Percentiles rank a stretch among this genome's conserved stretches.
Conservation (phyloP, 2,888 invertebrate genomes). For the Anoplius nigerrimus region DNA sequence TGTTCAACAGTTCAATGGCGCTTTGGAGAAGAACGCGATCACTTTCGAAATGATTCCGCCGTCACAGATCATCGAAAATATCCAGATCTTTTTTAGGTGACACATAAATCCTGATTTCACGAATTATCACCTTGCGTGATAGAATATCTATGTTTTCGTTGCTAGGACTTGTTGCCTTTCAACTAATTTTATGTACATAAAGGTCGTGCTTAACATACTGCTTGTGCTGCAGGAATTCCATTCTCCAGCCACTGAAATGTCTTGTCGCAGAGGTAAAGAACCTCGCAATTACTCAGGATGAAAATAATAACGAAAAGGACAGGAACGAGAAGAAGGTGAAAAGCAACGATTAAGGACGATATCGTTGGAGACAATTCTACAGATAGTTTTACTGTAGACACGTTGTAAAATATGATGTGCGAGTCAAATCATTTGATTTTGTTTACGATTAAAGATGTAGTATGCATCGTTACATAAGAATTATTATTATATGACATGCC, state of each 20-base stretch:
- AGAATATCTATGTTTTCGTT: too few relatives aligned
- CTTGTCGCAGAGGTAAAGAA: too few relatives aligned
- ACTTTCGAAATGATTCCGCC: constrained; percentile 71
- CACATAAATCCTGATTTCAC: background rate
- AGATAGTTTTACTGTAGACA: constrained; percentile 2
- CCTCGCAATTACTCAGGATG: too few relatives aligned
- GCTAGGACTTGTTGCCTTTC: too few relatives aligned
- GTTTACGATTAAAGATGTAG: background rate
- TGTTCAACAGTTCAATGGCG: constrained; percentile 56
- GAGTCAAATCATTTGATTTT: constrained; percentile 1
- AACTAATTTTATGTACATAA: too few relatives aligned
- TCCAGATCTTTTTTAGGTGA: constrained; percentile 59
- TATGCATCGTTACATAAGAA: too few relatives aligned
- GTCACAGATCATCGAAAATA: constrained; percentile 66
- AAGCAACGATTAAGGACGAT: background rate
- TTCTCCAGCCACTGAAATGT: too few relatives aligned
- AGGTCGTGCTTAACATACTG: too few relatives aligned
- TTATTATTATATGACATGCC: too few relatives aligned
- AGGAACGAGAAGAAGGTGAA: background rate
- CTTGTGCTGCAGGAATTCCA: too few relatives aligned
- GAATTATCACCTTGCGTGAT: too few relatives aligned
- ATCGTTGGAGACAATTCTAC: background rate
- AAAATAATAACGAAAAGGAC: background rate
- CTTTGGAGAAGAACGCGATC: constrained; percentile 74
- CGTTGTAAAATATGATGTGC: constrained; percentile 5